phyloP scores from a whole-genome alignment of 2,888 invertebrate species.

The Colostygia pectinataria region DNA sequence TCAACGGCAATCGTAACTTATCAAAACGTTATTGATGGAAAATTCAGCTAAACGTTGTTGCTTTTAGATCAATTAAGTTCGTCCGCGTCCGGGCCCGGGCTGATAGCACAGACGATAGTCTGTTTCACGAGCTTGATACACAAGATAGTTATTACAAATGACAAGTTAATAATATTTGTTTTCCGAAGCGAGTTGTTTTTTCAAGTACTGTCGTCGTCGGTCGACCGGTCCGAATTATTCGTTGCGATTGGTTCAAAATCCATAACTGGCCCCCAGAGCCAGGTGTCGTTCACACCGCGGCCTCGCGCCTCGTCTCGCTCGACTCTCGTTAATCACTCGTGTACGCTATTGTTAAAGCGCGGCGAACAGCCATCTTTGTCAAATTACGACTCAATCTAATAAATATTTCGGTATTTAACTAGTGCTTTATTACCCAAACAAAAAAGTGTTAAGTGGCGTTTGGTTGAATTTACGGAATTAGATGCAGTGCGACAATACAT shows the following conservation, averaged over 20 bases:
- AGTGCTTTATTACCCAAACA: constrained; percentile 58
- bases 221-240: constrained; percentile 81
- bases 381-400: constrained; percentile 78
- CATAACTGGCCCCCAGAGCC: constrained; percentile 82
- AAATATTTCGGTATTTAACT: constrained; percentile 65
- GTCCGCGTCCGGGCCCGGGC: too few relatives aligned
- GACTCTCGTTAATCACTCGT: constrained; percentile 81
- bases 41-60: constrained; percentile 17
- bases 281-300: constrained; percentile 84
- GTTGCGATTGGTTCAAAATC: constrained; percentile 82
- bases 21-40: constrained; percentile 23
- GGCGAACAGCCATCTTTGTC: constrained; percentile 82
- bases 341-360: constrained; percentile 81
- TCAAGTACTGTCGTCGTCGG: constrained; percentile 29
- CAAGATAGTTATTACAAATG: too few relatives aligned
- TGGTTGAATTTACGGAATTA: constrained; percentile 61
- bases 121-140: too few relatives aligned
- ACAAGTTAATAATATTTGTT: constrained; percentile 73
- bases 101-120: too few relatives aligned
- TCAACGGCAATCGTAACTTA: constrained; percentile 15
- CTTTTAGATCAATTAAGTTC: constrained; percentile 43
- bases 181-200: constrained; percentile 48
- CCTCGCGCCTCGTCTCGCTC: constrained; percentile 80
- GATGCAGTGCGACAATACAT: constrained; percentile 68
- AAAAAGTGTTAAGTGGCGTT: constrained; percentile 62